Base-by-base conservation (phyloP, 2,113 vertebrate species). In the Zapornia atra region DNA sequence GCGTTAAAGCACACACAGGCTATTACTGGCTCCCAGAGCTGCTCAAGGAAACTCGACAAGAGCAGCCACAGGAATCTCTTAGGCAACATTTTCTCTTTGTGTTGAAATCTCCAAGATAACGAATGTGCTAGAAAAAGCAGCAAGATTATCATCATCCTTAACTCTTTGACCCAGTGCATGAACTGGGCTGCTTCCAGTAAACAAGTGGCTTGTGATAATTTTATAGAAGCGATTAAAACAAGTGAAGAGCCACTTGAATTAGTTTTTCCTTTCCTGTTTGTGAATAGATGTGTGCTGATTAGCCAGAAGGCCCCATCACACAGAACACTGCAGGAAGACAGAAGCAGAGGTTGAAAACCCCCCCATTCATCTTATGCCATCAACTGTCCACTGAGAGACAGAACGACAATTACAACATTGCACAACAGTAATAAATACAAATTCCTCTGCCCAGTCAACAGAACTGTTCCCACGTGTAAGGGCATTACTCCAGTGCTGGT, bases 141-240 rank as follows among this genome's bases (percentile, higher is more conserved):
- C 20, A 34, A 60, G 85, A 95, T 88, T 33, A 50, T 90, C 78
- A 94, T 59, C 65, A 46, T 40, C 34, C 82, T 84, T 48, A 64
- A 69, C 78, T 86, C 64, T 71, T 22, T 36, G 75, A 88, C 53
- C 15, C 5, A 68, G 28, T 1, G 9, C 40, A 86, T 13, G 18
- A 86, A 31, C 34, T 73, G 53, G 66, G 54, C 56, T 51, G 66
- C 51, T 91, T 84, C 86, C 90, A 90, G 82, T 59, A 88, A 95
- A 82, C 66, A 78, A 93, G 51, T 21, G 31, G 42, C 28, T 92
- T n/a, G 22, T 77, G 72, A 34, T 92, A 54, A 87, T 78, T 85
- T 90, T 77, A 66, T 2, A 68, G 34, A 82, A 46, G 11, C 28
- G 42, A 93, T 54, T 85, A 76, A 86, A 81, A 12, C 38, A 87